Base-by-base conservation (phyloP, 2,113 vertebrate species). In the Climacteris rufus region DNA sequence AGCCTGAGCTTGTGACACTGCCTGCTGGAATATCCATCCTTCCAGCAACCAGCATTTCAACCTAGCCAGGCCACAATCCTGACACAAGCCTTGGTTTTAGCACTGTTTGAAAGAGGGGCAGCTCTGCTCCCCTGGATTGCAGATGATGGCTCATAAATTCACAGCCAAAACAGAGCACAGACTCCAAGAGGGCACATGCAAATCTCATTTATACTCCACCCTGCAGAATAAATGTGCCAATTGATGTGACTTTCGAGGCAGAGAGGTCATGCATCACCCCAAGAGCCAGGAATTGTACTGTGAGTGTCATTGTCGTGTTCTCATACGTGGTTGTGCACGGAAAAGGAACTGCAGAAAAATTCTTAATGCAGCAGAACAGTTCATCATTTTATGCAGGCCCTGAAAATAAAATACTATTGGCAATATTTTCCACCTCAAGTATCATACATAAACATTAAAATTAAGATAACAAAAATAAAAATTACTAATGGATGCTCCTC, bases 281-380 rank as follows among this genome's bases (percentile, higher is more conserved):
- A 90, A 57, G 52, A 82, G 35, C 24, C 76, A 81, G 45, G 40
- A 77, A 64, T 1, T 53, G 52, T 13, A 52, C 1, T 15, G 8
- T 6, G 13, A 75, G 39, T 24, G 56, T 13, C 35, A 44, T 54
- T 84, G 39, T 4, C 45, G 40, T 35, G 57, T 16, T 54, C 45
- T 30, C 10, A 0, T 17, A 19, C 40, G 30, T 39, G 56, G 7
- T 30, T 84, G 37, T 3, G 15, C 8, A 49, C 0, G 1, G 31
- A 49, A 82, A 82, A 85, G 22, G 80, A 77, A 50, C 2, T 3
- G 70, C 21, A 84, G 56, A 19, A 53, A 70, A 70, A 70, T 13
- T 45, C 65, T 69, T 65, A 12, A 40, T 12, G 23, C 12, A 11
- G 28, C 24, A 71, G 16, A 76, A 80, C 6, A 60, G 54, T 15